phyloP scores from a whole-genome alignment of 2,113 vertebrate genomes.

The Chlorodrepanis virens region DNA sequence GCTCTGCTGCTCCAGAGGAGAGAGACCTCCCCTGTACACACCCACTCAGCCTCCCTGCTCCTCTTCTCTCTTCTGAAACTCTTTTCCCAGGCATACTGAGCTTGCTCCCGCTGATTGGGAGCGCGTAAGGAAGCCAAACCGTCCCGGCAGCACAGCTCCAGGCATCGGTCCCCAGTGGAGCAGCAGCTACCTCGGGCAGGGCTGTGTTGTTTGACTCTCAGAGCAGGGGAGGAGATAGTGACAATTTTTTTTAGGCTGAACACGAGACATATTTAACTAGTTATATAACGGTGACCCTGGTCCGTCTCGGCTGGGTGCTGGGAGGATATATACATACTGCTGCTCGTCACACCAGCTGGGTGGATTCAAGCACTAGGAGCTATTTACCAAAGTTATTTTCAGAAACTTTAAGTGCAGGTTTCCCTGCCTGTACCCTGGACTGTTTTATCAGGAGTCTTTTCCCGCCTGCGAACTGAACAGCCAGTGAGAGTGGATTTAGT shows the following conservation, averaged over 20 bases:
- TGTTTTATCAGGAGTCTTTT: slow-evolving; percentile 12
- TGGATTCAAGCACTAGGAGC: slow-evolving; percentile 15
- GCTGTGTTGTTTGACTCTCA: slow-evolving; percentile 24
- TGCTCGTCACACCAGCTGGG: background rate
- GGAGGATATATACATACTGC: background rate
- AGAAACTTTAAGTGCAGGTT: slow-evolving; percentile 43
- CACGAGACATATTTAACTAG: slow-evolving; percentile 40
- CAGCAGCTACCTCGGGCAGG: background rate
- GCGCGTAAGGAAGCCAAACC: background rate
- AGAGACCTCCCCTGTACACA: background rate
- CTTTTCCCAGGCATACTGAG: background rate
- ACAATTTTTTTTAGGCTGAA: slow-evolving; percentile 31
- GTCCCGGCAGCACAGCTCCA: background rate
- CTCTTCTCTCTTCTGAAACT: slow-evolving; percentile 1
- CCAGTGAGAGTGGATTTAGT: slow-evolving; percentile 22
- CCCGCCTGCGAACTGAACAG: background rate
- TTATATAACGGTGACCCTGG: slow-evolving; percentile 53
- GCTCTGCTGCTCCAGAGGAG: background rate
- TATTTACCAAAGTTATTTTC: slow-evolving; percentile 62
- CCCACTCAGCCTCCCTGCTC: background rate
- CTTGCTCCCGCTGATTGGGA: background rate
- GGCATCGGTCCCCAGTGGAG: background rate
- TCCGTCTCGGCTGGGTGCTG: background rate
- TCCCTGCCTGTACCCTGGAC: slow-evolving; percentile 26
- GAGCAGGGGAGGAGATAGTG: slow-evolving; percentile 39